Percentiles rank a stretch among this genome's conserved stretches.
These are phyloP conservation scores for Achatina immaculata DNA, from an alignment of 1,140 invertebrate genomes.

Conservation along the genomic window DNA sequence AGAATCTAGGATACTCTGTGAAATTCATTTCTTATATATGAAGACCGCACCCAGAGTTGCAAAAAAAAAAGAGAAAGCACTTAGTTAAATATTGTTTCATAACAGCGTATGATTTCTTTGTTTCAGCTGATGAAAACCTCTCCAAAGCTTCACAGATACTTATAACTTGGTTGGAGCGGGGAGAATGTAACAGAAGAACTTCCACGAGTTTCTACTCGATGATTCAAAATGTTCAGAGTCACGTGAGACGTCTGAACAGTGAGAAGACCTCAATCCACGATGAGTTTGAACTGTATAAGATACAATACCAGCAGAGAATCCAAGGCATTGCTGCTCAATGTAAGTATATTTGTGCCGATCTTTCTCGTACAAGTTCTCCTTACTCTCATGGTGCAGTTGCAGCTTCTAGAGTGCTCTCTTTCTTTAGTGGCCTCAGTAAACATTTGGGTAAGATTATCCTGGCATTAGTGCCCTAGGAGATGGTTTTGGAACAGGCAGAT, in stretches of 20 bases:
- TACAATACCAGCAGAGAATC: slow-evolving; percentile 70
- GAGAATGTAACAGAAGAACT: slow-evolving; percentile 90
- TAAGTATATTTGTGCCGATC: slow-evolving; percentile 64
- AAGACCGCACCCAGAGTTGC: no score
- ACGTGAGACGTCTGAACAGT: slow-evolving; percentile 84
- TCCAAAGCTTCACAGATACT: slow-evolving; percentile 63
- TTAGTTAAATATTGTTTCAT: no score
- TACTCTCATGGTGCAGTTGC: slow-evolving; percentile 37
- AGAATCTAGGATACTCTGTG: no score
- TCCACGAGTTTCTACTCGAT: slow-evolving; percentile 92
- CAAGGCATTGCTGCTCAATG: slow-evolving; percentile 64
- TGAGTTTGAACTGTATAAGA: slow-evolving; percentile 84
- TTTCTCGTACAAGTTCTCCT: not conserved
- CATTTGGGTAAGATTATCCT: no score
- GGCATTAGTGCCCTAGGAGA: no score
- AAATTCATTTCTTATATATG: no score
- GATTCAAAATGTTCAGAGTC: slow-evolving; percentile 93
- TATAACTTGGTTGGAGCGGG: slow-evolving; percentile 85
- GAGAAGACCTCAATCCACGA: slow-evolving; percentile 90
- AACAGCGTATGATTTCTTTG: no score
- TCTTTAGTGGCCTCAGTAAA: no score
- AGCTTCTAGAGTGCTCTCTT: not conserved
- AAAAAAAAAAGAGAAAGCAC: no score
- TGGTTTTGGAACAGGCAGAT: no score
- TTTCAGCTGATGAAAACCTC: slow-evolving; percentile 73